Evolutionary conservation across 2,888 invertebrate species (phyloP), one percentile per base, ranked within the genome.

Genomic region (Perdita meconis): DNA sequence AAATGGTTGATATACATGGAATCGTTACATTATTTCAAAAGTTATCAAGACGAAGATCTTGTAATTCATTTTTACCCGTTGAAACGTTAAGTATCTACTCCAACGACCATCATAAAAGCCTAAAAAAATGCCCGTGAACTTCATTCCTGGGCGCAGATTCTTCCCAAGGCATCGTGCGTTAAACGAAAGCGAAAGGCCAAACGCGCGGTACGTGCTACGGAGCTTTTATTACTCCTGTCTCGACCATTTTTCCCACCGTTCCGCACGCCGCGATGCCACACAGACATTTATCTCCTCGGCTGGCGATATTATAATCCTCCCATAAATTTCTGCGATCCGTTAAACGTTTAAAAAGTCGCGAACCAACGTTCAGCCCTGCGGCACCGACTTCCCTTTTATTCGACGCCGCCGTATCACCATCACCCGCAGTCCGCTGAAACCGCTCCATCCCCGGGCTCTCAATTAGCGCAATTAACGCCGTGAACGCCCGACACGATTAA

Each of bases 241-340:
- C 26, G 59, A 55, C 40, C 42, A 73, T 69, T 78, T 79, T 66
- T 73, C 64, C 30, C 47, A 22, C 53, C 50, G 68, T 47, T 70
- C 56, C 40, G 51, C 13, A 44, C 19, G 56, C 36, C 16, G 60
- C 44, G 66, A 69, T 69, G 69, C 56, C 30, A 42, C 30, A 30
- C 26, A 34, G 6, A 53, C 81, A 69, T 81, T 80, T 72, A 80
- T 72, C 80, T 57, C 38, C 56, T 12, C 38, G 24, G 12, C 36
- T 50, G 19, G 70, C 34, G 73, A 50, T 73, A 65, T 60, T 74
- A 67, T 80, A 76, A 80, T 72, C 80, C 76, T 8, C 61, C 38
- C 72, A 80, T 81, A 80, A 80, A 80, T 81, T 69, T 67, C 55
- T 57, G 16, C 71, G 71, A 80, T 76, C 80, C 71, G 60, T 76